Evolutionary conservation across 2,797 vertebrate species (phyloP).

Genomic region (Zalophus californianus): DNA sequence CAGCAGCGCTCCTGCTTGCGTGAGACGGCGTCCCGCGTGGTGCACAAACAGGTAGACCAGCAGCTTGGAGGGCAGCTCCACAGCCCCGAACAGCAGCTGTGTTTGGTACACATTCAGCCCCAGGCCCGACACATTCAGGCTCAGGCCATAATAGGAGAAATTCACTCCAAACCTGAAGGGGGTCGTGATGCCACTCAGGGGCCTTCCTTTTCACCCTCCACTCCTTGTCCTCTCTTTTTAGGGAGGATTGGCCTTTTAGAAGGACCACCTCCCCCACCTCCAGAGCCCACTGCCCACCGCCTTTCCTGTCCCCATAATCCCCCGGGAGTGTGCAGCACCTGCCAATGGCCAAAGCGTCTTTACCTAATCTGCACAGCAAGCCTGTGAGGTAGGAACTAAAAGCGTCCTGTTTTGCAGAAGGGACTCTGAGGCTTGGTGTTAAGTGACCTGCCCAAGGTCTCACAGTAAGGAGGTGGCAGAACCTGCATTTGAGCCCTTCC

Average conservation of each 20-base stretch:
- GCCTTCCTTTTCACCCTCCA: background rate
- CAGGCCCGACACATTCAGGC: conserved; percentile 92
- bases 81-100: conserved; percentile 91
- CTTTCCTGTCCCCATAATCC: background rate
- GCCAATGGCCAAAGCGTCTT: background rate
- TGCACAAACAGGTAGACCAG: conserved; percentile 89
- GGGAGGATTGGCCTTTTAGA: background rate
- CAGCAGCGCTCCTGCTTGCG: conserved; percentile 86
- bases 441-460: background rate
- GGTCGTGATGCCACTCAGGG: background rate
- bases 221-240: background rate
- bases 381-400: background rate
- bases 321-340: background rate
- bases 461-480: background rate
- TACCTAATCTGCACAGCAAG: background rate
- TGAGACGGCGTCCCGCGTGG: conserved; percentile 88
- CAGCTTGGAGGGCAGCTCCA: conserved; percentile 94
- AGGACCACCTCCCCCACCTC: background rate
- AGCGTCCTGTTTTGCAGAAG: background rate
- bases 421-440: background rate
- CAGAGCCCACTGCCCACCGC: background rate
- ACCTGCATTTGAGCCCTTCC: background rate
- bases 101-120: conserved; percentile 92
- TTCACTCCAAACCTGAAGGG: conserved; percentile 92
- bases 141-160: conserved; percentile 92